Evolutionary conservation across 2,888 invertebrate genomes (phyloP).

Genomic region (Agrochola litura): DNA sequence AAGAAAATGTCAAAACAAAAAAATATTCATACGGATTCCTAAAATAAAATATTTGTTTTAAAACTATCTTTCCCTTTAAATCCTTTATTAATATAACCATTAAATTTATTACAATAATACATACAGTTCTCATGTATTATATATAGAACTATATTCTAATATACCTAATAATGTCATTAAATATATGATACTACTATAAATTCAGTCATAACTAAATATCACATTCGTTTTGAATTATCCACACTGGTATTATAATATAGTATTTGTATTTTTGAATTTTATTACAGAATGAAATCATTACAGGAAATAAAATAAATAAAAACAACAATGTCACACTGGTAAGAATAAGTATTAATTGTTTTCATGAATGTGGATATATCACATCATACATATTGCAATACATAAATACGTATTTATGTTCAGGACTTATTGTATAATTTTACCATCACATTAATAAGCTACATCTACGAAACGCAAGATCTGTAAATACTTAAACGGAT

Average conservation of each 20-base stretch:
- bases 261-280: conserved; percentile 11
- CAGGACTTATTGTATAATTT: conserved; percentile 15
- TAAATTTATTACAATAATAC: conserved; percentile 49
- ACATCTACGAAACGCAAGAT: conserved; percentile 40
- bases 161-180: conserved; percentile 44
- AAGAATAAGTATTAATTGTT: conserved; percentile 8
- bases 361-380: conserved; percentile 36
- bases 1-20: conserved; percentile 79
- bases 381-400: conserved; percentile 12
- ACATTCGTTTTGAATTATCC: conserved; percentile 63
- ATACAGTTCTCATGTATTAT: conserved; percentile 29
- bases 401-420: conserved; percentile 5
- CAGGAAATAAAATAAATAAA: conserved; percentile 24
- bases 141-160: conserved; percentile 36
- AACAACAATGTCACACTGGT: background rate
- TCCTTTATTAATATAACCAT: conserved; percentile 72
- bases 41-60: conserved; percentile 79
- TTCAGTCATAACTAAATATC: conserved; percentile 71
- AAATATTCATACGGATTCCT: conserved; percentile 90
- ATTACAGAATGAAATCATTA: conserved; percentile 1
- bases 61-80: conserved; percentile 58
- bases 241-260: conserved; percentile 5
- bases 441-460: conserved; percentile 12
- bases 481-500: conserved; percentile 28
- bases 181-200: conserved; percentile 40